Conservation (phyloP, 2,113 vertebrate genomes). For the Callithrix jacchus region DNA sequence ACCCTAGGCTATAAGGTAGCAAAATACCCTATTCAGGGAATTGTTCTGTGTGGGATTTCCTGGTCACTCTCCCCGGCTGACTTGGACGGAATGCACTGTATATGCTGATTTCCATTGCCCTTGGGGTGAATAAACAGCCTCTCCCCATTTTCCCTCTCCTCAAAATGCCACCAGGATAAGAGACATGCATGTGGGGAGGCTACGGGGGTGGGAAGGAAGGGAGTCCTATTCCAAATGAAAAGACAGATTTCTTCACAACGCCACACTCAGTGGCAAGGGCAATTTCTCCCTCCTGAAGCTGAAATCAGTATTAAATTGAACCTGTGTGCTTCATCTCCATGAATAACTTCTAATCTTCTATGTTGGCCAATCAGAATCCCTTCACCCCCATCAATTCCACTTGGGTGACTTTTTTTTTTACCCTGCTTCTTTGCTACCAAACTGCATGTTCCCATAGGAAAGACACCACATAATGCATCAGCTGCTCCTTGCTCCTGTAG, state of each 20-base stretch:
- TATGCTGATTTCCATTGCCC: background rate
- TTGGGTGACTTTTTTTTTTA: background rate
- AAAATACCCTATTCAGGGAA: background rate
- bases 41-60: background rate
- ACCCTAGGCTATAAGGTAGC: background rate
- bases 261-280: constrained; percentile 58
- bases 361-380: background rate
- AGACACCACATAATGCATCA: background rate
- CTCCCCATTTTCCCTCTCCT: too few relatives aligned
- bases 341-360: constrained; percentile 50
- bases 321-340: constrained; percentile 38
- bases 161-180: background rate
- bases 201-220: accelerated
- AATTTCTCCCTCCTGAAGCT: constrained; percentile 71
- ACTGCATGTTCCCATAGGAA: background rate
- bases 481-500: background rate
- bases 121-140: background rate
- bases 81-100: background rate
- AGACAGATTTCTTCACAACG: background rate
- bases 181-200: background rate
- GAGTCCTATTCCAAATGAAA: background rate
- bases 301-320: constrained; percentile 81
- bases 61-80: background rate
- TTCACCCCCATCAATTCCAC: background rate
- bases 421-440: background rate